These are phyloP conservation scores for Thamnophis elegans DNA, from an alignment of 2,797 vertebrate species.

Conservation along the genomic window DNA sequence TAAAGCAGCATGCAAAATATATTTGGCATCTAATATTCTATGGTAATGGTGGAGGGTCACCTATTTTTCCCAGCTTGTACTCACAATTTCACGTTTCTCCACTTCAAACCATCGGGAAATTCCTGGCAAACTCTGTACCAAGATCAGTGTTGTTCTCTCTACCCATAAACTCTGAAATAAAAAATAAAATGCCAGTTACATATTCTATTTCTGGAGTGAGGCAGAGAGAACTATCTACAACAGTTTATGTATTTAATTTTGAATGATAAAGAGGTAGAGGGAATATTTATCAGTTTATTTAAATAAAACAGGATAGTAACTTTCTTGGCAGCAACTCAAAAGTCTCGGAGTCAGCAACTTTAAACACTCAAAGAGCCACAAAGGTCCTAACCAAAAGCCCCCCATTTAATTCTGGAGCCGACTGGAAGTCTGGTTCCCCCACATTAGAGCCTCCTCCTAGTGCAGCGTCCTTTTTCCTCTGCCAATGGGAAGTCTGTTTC, in stretches of 20 bases:
- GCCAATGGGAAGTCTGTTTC: too few relatives aligned
- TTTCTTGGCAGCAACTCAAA: neutral
- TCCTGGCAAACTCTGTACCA: constrained; percentile 96
- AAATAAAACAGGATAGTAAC: neutral
- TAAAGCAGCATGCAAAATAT: neutral
- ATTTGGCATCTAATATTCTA: neutral
- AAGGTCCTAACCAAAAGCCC: too few relatives aligned
- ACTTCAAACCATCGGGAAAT: constrained; percentile 99
- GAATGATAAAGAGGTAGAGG: neutral
- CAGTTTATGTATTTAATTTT: neutral
- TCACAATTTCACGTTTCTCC: constrained; percentile 96
- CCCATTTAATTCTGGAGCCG: too few relatives aligned
- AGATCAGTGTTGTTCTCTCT: constrained; percentile 92
- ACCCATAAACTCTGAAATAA: constrained; percentile 92
- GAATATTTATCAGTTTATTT: neutral
- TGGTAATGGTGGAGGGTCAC: neutral
- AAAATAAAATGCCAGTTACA: neutral
- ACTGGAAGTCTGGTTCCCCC: too few relatives aligned
- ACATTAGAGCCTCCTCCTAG: too few relatives aligned
- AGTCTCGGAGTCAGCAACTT: neutral
- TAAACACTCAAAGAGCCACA: too few relatives aligned
- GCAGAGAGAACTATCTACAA: neutral
- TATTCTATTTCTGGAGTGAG: neutral
- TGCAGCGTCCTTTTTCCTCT: too few relatives aligned
- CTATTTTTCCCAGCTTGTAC: constrained; percentile 44